A percentile compares a stretch with the other conserved stretches of the same genome.
These are phyloP conservation scores for Gasterosteus nipponicus DNA, from an alignment of 2,113 vertebrate genomes.

Conservation along the genomic window DNA sequence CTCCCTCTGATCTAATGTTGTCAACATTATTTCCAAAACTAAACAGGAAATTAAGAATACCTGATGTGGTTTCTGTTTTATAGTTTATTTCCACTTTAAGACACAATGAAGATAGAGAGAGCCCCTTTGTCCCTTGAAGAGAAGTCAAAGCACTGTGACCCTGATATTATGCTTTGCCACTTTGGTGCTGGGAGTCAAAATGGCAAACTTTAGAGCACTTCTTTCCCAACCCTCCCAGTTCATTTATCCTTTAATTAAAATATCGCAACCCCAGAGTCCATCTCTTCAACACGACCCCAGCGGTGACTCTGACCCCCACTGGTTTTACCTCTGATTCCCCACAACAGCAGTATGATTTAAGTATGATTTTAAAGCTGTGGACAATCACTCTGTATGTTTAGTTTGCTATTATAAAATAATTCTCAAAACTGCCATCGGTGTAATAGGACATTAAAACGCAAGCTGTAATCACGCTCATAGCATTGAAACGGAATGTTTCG, in stretches of 20 bases:
- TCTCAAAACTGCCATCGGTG: background rate
- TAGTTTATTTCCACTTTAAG: conserved; percentile 59
- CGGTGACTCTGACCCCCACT: background rate
- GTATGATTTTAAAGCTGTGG: conserved; percentile 17
- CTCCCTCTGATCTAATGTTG: too few species aligned
- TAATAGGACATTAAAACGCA: background rate
- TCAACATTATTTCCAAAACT: background rate
- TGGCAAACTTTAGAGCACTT: conserved; percentile 2
- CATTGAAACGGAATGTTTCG: background rate
- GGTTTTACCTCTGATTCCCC: background rate
- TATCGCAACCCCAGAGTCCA: background rate
- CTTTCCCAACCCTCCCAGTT: background rate
- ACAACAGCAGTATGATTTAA: conserved; percentile 5
- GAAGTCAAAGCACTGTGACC: conserved; percentile 59
- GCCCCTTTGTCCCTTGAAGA: conserved; percentile 82
- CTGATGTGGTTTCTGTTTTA: conserved; percentile 44
- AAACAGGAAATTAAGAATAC: conserved; percentile 15
- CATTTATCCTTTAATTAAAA: background rate
- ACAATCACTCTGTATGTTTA: background rate
- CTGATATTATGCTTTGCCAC: conserved; percentile 43
- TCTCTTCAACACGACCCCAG: background rate
- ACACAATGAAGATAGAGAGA: conserved; percentile 69
- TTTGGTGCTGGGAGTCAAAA: conserved; percentile 27
- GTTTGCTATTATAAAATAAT: background rate
- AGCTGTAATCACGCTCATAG: background rate